Evolutionary conservation across 2,888 invertebrate species (phyloP).

Genomic region (Hirtodrosophila cameraria): DNA sequence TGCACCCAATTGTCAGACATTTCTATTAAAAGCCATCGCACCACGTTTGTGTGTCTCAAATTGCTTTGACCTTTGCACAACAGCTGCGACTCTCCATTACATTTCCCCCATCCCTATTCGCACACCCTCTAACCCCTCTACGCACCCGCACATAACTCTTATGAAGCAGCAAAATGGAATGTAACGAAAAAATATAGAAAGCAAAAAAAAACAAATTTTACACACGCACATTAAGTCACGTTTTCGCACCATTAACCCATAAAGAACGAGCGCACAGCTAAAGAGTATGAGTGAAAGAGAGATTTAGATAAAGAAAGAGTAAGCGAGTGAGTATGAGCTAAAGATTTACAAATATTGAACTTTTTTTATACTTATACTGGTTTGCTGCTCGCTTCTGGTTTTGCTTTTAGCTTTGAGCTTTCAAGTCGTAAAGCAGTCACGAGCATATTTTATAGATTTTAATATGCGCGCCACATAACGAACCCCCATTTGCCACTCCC

Average conservation of each 20-base stretch:
- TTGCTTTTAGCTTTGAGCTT: constrained; percentile 65
- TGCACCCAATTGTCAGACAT: constrained; percentile 67
- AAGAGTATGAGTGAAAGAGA: constrained; percentile 16
- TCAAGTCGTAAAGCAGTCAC: constrained; percentile 75
- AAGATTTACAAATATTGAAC: constrained; percentile 82
- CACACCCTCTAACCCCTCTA: constrained; percentile 9
- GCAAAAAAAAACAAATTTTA: constrained; percentile 60
- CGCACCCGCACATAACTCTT: constrained; percentile 66
- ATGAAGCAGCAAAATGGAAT: constrained; percentile 40
- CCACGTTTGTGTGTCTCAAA: constrained; percentile 63
- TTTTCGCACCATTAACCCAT: constrained; percentile 83
- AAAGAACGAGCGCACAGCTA: constrained; percentile 66
- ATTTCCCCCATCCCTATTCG: constrained; percentile 8
- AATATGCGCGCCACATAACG: constrained; percentile 78
- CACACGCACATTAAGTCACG: constrained; percentile 82
- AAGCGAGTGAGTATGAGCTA: constrained; percentile 33
- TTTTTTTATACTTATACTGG: constrained; percentile 48
- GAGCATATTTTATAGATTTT: constrained; percentile 79
- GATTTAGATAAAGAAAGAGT: constrained; percentile 11
- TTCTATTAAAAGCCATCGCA: constrained; percentile 75
- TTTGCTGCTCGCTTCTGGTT: constrained; percentile 46
- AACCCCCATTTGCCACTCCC: background rate
- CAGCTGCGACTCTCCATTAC: constrained; percentile 71
- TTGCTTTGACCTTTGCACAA: constrained; percentile 80
- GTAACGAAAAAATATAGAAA: constrained; percentile 20